Evolutionary conservation across 2,888 invertebrate genomes (phyloP), one percentile per base, ranked within the genome.

Genomic region (Eudemis profundana): DNA sequence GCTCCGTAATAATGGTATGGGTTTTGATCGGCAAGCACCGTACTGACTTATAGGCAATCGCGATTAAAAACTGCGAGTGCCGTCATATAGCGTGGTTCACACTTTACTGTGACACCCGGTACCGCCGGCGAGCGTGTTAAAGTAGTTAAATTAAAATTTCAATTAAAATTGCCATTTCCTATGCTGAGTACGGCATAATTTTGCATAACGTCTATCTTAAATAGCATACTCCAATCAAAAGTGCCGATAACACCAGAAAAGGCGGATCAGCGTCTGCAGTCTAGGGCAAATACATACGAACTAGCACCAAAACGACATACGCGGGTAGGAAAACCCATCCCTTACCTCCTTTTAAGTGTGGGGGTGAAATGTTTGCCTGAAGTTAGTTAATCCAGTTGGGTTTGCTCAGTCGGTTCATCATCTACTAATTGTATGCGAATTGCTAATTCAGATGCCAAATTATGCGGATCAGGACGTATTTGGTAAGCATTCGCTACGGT

Each of bases 381-480:
- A 77, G 73, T 79, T 81, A 73, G 75, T 78, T 83, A 81, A 82
- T 78, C 78, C 75, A 4, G 14, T 60, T 59, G 60, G 64, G 78
- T 80, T 79, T 74, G 72, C 76, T 68, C 76, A 80, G 78, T 17
- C 27, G 29, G 56, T 69, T 81, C 80, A 84, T 84, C 81, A 77
- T 77, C 77, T 76, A 74, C 74, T 82, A 84, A 84, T 83, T 76
- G 79, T 79, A 84, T 84, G 84, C 84, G 84, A 81, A 83, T 82
- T 71, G 72, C 72, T 77, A 79, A 82, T 64, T 57, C 51, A 57
- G 33, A 51, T 79, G 74, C 77, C 68, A 74, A 70, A 66, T 69
- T 61, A 60, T 67, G 64, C 67, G 64, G 61, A 61, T 68, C 46
- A 44, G 42, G 33, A 29, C 21, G 49, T 23, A 40, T 56, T 50